Conservation (phyloP, 2,797 vertebrate genomes). For the Xyrichtys novacula region DNA sequence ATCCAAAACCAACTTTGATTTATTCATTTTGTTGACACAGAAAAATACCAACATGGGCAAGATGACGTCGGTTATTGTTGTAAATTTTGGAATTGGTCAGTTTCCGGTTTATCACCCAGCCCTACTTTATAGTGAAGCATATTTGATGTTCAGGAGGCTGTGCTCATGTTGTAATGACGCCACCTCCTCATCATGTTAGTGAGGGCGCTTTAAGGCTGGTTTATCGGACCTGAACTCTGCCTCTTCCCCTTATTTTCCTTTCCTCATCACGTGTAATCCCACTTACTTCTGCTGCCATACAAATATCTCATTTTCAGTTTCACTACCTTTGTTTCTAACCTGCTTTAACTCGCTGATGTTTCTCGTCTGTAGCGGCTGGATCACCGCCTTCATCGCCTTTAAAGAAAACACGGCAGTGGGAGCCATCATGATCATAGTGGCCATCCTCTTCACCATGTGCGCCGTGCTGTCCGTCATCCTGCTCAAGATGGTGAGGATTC, state of each 20-base stretch:
- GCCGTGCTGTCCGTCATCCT: slow-evolving; percentile 89
- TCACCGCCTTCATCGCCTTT: slow-evolving; percentile 82
- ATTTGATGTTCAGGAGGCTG: background rate
- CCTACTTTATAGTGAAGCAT: too few species aligned
- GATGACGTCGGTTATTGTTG: too few species aligned
- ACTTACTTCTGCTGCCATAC: background rate
- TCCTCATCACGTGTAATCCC: background rate
- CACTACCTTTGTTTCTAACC: background rate
- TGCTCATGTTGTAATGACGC: background rate
- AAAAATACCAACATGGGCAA: too few species aligned
- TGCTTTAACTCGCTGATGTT: slow-evolving; percentile 1
- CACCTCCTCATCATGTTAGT: background rate
- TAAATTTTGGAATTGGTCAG: too few species aligned
- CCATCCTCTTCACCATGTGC: slow-evolving; percentile 91
- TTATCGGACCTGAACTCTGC: background rate
- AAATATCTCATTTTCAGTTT: slow-evolving; percentile 2
- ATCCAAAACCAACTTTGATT: too few species aligned
- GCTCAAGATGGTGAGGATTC: slow-evolving; percentile 90
- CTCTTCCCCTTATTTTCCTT: background rate
- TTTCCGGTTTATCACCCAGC: too few species aligned
- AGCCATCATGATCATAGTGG: slow-evolving; percentile 93
- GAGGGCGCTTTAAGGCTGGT: background rate
- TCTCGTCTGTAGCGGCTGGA: slow-evolving; percentile 90
- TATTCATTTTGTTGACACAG: too few species aligned
- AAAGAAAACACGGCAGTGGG: slow-evolving; percentile 74